A percentile compares a stretch with the other conserved stretches of the same genome.
Conservation (phyloP, 2,888 invertebrate species). For the Bursaphelenchus okinawaensis region DNA sequence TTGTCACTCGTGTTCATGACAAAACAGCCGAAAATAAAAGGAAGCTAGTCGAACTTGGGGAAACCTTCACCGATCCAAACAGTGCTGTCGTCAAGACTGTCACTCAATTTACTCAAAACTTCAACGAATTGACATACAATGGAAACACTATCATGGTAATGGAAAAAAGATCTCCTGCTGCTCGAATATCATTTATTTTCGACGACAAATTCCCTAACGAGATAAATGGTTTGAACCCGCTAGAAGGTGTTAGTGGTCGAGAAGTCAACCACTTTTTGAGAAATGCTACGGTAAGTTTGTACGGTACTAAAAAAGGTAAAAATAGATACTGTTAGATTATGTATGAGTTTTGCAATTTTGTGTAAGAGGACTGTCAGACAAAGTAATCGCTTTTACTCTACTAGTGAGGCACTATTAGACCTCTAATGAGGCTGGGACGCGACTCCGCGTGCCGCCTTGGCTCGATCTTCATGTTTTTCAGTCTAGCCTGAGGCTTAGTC, state of each 20-base stretch:
- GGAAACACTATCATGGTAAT: slow-evolving; percentile 61
- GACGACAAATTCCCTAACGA: background rate
- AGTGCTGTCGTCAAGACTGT: slow-evolving; percentile 88
- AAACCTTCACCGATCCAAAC: slow-evolving; percentile 72
- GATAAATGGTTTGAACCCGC: background rate
- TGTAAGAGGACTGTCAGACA: no score
- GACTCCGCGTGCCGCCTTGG: no score
- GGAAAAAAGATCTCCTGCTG: background rate
- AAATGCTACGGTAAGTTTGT: background rate
- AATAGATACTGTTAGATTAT: background rate
- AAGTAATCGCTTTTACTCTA: no score
- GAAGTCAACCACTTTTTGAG: background rate
- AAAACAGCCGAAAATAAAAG: slow-evolving; percentile 96
- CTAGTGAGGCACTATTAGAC: no score
- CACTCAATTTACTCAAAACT: slow-evolving; percentile 94
- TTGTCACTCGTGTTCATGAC: slow-evolving; percentile 92
- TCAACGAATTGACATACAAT: slow-evolving; percentile 90
- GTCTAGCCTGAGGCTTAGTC: no score
- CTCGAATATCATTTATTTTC: background rate
- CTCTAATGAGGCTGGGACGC: no score
- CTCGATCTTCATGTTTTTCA: no score
- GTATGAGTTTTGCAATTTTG: no score
- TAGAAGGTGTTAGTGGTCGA: background rate
- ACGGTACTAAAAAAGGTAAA: background rate
- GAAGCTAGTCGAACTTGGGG: slow-evolving; percentile 88